These are phyloP conservation scores for Antrozous pallidus DNA, from an alignment of 2,797 vertebrate genomes.

Conservation along the genomic window DNA sequence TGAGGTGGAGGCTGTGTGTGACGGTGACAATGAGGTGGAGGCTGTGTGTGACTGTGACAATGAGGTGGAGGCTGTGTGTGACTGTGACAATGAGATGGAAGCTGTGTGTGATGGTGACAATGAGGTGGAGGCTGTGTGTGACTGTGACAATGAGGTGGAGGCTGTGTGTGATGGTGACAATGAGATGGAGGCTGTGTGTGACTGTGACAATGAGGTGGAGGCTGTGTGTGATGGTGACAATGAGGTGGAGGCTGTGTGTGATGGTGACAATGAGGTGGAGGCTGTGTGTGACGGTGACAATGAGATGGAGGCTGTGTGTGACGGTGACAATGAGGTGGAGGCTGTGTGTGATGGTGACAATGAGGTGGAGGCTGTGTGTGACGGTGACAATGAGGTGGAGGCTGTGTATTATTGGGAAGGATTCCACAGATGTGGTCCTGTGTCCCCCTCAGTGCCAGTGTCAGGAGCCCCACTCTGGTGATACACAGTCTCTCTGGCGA, in stretches of 20 bases:
- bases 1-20: neutral
- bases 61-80: neutral
- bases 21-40: neutral
- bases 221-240: too few species aligned
- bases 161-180: too few species aligned
- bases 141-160: neutral
- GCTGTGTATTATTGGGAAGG: neutral
- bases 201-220: neutral
- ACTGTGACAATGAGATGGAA: neutral
- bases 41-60: too few species aligned
- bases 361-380: neutral
- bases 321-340: neutral
- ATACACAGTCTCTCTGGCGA: neutral
- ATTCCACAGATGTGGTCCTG: rapidly evolving
- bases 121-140: neutral
- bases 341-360: too few species aligned
- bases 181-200: neutral
- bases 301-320: neutral
- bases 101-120: too few species aligned
- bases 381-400: neutral
- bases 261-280: neutral
- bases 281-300: too few species aligned
- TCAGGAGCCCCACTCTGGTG: rapidly evolving
- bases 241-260: neutral
- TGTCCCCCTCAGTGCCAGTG: neutral